Percentiles rank a stretch among this genome's conserved stretches.
These are phyloP conservation scores for Cheilosia pagana DNA, from an alignment of 2,888 invertebrate genomes.

Conservation along the genomic window DNA sequence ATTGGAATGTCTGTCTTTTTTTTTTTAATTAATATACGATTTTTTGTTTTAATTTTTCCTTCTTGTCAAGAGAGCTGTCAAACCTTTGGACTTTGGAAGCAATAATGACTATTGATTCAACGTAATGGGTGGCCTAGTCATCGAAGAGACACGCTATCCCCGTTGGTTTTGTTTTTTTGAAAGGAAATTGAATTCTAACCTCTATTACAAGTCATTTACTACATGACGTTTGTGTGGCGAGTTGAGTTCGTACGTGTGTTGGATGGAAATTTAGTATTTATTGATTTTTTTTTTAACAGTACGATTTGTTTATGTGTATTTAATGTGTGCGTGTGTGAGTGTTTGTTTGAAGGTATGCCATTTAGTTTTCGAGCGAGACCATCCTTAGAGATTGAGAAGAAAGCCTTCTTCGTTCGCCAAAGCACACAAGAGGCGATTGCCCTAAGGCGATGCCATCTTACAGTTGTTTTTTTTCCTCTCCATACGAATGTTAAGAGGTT, in stretches of 20 bases:
- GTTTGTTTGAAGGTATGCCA: constrained; percentile 17
- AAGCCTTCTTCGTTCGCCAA: constrained; percentile 25
- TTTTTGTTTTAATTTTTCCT: constrained; percentile 20
- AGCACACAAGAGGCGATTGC: constrained; percentile 58
- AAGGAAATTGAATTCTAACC: constrained; percentile 74
- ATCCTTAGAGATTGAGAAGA: constrained; percentile 27
- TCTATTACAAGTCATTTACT: constrained; percentile 65
- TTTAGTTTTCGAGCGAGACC: constrained; percentile 10
- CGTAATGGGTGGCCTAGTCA: constrained; percentile 50
- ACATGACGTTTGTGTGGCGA: constrained; percentile 50
- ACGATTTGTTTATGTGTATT: neutral
- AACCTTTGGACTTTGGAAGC: constrained; percentile 50
- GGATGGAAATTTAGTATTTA: constrained; percentile 68
- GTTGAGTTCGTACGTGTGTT: constrained; percentile 62
- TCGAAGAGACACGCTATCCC: constrained; percentile 42
- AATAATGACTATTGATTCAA: constrained; percentile 72
- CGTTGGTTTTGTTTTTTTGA: constrained; percentile 43
- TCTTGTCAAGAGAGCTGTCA: constrained; percentile 57
- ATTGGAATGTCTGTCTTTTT: constrained; percentile 43
- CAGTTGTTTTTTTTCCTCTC: constrained; percentile 10
- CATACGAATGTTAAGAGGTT: constrained; percentile 6
- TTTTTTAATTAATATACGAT: constrained; percentile 53
- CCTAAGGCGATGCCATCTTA: constrained; percentile 61
- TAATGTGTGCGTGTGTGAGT: neutral
- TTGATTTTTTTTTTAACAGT: constrained; percentile 65